These are phyloP conservation scores for Lasiurus borealis DNA, from an alignment of 2,113 vertebrate genomes.

Conservation along the genomic window DNA sequence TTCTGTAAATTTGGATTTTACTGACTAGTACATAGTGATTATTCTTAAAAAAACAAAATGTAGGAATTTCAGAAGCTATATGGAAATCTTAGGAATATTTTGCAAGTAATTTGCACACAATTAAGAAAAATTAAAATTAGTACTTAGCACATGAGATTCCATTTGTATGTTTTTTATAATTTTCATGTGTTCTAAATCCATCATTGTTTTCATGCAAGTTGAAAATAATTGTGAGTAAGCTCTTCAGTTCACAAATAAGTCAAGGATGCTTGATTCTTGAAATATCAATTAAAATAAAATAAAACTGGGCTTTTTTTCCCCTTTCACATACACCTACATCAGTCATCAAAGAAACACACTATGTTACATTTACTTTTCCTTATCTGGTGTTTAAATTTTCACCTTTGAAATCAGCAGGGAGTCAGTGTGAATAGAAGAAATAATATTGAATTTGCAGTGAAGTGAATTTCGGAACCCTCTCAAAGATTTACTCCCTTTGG, in stretches of 20 bases:
- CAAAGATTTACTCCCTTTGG: not conserved
- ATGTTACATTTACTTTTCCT: not conserved
- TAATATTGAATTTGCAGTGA: not conserved
- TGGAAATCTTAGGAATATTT: not conserved
- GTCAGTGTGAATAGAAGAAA: not conserved
- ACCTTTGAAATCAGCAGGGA: not conserved
- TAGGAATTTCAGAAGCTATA: not conserved
- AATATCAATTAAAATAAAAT: not conserved
- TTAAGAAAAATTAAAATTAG: not conserved
- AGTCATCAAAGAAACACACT: not conserved
- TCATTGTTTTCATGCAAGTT: not conserved
- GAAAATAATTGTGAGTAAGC: not conserved
- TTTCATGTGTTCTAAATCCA: not conserved
- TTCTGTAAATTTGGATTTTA: conserved; percentile 4
- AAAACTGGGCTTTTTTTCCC: not conserved
- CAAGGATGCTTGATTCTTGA: not conserved
- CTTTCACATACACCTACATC: not conserved
- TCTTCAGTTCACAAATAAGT: not conserved
- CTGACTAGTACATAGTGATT: not conserved
- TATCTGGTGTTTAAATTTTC: not conserved
- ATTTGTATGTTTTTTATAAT: not conserved
- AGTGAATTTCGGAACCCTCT: not conserved
- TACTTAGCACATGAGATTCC: not conserved
- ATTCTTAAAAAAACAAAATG: not conserved
- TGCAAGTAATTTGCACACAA: not conserved